A percentile compares a stretch with the other conserved stretches of the same genome.
Evolutionary conservation across 2,113 vertebrate species (phyloP).

Genomic region (Sphaerodactylus townsendi): DNA sequence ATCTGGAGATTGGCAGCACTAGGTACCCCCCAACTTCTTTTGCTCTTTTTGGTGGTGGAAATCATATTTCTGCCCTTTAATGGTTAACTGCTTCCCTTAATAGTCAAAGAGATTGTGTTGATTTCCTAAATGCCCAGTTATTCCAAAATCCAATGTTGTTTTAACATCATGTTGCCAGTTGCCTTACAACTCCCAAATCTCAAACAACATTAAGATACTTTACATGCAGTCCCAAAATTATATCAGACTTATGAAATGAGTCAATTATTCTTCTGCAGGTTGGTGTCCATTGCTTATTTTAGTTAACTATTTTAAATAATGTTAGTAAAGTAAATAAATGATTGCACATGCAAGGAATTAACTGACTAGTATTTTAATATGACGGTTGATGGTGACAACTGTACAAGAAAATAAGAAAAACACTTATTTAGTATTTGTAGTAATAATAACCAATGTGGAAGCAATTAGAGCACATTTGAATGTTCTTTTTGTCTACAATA

Average conservation of each 20-base stretch:
- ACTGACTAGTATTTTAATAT: background rate
- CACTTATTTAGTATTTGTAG: conserved; percentile 8
- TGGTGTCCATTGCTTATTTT: background rate
- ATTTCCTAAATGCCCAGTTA: background rate
- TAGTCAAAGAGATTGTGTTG: no score
- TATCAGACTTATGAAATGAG: conserved; percentile 5
- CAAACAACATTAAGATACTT: background rate
- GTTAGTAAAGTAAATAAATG: conserved; percentile 7
- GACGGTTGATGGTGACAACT: background rate
- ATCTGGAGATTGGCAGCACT: no score
- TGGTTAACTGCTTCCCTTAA: background rate
- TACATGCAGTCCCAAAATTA: background rate
- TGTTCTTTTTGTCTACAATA: conserved; percentile 38
- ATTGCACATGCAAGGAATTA: background rate
- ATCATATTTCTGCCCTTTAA: background rate
- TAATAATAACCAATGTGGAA: conserved; percentile 49
- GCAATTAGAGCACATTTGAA: conserved; percentile 45
- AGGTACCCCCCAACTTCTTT: background rate
- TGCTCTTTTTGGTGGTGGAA: background rate
- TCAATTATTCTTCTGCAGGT: background rate
- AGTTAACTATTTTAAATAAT: conserved; percentile 4
- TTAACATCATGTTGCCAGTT: background rate
- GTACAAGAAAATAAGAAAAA: conserved; percentile 12
- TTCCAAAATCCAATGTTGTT: background rate
- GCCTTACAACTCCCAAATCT: background rate